phyloP scores from a whole-genome alignment of 1,140 invertebrate species.

The Thaumetopoea pityocampa region DNA sequence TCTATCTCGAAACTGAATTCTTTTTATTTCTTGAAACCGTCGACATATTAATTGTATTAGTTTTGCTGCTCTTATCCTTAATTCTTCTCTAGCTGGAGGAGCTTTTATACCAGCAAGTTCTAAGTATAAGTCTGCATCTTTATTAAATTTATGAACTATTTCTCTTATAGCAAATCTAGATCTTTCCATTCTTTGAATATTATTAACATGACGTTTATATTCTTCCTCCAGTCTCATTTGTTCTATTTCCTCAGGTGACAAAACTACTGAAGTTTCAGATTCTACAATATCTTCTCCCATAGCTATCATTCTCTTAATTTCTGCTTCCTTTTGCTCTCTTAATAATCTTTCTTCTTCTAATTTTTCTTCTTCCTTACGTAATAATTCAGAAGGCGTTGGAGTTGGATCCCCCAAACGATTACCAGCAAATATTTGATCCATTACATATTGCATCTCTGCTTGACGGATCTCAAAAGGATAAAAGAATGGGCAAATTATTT shows the following conservation, averaged over 20 bases:
- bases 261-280: constrained; percentile 24
- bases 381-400: constrained; percentile 52
- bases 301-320: constrained; percentile 44
- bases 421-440: constrained; percentile 60
- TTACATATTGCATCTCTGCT: constrained; percentile 59
- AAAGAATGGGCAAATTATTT: constrained; percentile 61
- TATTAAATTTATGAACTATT: constrained; percentile 41
- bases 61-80: constrained; percentile 38
- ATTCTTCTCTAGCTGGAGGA: constrained; percentile 33
- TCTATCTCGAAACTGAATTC: constrained; percentile 36
- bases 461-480: constrained; percentile 60
- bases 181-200: constrained; percentile 64
- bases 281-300: constrained; percentile 43
- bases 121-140: constrained; percentile 56
- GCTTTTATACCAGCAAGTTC: constrained; percentile 58
- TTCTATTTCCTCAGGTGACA: constrained; percentile 42
- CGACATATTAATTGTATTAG: constrained; percentile 48
- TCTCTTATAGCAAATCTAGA: constrained; percentile 33
- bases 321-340: constrained; percentile 41
- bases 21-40: constrained; percentile 51
- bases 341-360: constrained; percentile 40
- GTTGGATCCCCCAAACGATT: constrained; percentile 58
- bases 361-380: constrained; percentile 37
- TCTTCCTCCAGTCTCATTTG: constrained; percentile 35
- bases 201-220: constrained; percentile 45